Evolutionary conservation across 2,888 invertebrate species (phyloP), one percentile per base, ranked within the genome.

Genomic region (Brachycybe producta): DNA sequence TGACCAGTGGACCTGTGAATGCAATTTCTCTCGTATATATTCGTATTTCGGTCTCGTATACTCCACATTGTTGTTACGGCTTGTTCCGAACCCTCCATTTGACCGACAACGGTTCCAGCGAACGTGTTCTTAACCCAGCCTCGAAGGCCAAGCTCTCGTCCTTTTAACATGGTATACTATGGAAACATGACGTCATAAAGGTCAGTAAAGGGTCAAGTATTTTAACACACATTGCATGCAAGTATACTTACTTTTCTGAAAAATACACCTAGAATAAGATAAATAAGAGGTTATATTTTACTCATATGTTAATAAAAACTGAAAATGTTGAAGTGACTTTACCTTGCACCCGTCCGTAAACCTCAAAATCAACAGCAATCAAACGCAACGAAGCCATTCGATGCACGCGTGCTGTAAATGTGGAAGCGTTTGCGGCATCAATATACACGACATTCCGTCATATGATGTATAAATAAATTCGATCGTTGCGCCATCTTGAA

Each of bases 331-430:
- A n/a, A n/a, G n/a, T n/a, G n/a, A n/a, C n/a, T 21, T 19, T 27
- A 34, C 49, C 49, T 49, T 49, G 49, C 1, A 49, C 49, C 26
- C 49, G 30, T 49, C 49, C 49, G 23, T 35, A 42, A 2, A 49
- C 49, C 36, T 49, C 49, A 43, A 24, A 49, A 19, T 35, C 49
- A 19, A 43, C 19, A 5, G 32, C 21, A 35, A 49, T 34, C 30
- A 49, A n/a, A n/a, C n/a, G n/a, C n/a, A n/a, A n/a, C n/a, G n/a
- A n/a, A n/a, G n/a, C n/a, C n/a, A n/a, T n/a, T n/a, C n/a, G n/a
- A n/a, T n/a, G n/a, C n/a, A n/a, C n/a, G n/a, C n/a, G n/a, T n/a
- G n/a, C n/a, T n/a, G n/a, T n/a, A n/a, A n/a, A n/a, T n/a, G n/a
- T n/a, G n/a, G n/a, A n/a, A n/a, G n/a, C n/a, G n/a, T n/a, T n/a